Evolutionary conservation across 2,888 invertebrate genomes (phyloP).

Genomic region (Rugalucina vietnamica): DNA sequence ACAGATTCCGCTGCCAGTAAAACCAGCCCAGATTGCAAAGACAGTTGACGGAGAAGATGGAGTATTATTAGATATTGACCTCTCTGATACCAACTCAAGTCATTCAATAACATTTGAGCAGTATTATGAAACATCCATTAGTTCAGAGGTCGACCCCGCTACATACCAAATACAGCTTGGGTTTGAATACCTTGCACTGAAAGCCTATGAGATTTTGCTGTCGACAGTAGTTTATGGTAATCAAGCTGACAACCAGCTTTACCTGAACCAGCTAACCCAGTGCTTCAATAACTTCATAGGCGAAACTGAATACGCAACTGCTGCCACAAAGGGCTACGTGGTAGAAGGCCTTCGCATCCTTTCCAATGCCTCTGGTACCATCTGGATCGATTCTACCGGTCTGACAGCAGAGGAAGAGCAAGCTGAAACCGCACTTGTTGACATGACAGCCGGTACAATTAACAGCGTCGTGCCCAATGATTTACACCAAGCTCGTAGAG

Average conservation of each 20-base stretch:
- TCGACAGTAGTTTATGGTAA: background rate
- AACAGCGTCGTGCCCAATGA: conserved; percentile 19
- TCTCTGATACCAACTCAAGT: background rate
- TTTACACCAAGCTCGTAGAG: conserved; percentile 12
- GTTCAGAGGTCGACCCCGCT: background rate
- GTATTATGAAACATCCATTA: background rate
- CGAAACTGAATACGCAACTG: conserved; percentile 1
- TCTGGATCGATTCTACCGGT: background rate
- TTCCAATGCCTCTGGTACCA: background rate
- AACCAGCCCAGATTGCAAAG: background rate
- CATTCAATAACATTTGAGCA: background rate
- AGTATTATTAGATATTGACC: background rate
- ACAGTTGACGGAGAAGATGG: conserved; percentile 4
- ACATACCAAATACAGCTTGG: conserved; percentile 5
- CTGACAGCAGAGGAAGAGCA: conserved; percentile 3
- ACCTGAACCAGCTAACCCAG: conserved; percentile 1
- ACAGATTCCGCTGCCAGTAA: background rate
- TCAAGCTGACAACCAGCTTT: background rate
- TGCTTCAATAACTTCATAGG: background rate
- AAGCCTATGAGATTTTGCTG: background rate
- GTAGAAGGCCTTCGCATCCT: background rate
- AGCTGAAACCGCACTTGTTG: conserved; percentile 10
- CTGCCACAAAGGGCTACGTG: conserved; percentile 2
- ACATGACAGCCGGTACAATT: conserved; percentile 11
- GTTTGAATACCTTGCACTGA: background rate